Percentiles rank a stretch among this genome's conserved stretches.
phyloP scores from a whole-genome alignment of 1,140 invertebrate species.

The Tetramorium parvispinum region DNA sequence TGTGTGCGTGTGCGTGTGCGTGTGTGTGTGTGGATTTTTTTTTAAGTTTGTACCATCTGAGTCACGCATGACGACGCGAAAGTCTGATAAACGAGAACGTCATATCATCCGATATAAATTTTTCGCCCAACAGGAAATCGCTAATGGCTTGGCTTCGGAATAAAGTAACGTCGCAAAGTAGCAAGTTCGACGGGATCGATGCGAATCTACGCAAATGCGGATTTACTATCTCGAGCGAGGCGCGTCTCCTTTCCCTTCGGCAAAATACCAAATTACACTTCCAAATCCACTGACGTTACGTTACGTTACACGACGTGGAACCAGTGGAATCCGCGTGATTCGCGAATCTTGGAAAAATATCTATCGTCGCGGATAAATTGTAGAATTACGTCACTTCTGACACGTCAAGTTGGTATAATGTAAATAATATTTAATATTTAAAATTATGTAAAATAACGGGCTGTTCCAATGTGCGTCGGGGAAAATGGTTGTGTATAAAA shows the following conservation, averaged over 20 bases:
- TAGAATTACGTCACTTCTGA: neutral
- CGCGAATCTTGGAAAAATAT: neutral
- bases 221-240: neutral
- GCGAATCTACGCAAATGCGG: slow-evolving; percentile 44
- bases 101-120: slow-evolving; percentile 45
- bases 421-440: neutral
- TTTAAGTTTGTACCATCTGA: slow-evolving; percentile 1
- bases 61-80: slow-evolving; percentile 42
- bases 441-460: neutral
- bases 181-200: slow-evolving; percentile 41
- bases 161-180: slow-evolving; percentile 32
- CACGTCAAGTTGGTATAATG: neutral
- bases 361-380: too few relatives aligned
- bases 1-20: neutral
- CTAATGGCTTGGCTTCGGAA: slow-evolving; percentile 32
- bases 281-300: slow-evolving; percentile 25
- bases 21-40: neutral
- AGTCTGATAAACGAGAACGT: slow-evolving; percentile 56
- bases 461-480: neutral
- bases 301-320: neutral
- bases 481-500: neutral
- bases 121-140: slow-evolving; percentile 37
- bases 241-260: slow-evolving; percentile 12
- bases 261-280: slow-evolving; percentile 39
- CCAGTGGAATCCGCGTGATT: neutral